Conservation (phyloP, 2,797 vertebrate genomes). For the Semotilus atromaculatus region DNA sequence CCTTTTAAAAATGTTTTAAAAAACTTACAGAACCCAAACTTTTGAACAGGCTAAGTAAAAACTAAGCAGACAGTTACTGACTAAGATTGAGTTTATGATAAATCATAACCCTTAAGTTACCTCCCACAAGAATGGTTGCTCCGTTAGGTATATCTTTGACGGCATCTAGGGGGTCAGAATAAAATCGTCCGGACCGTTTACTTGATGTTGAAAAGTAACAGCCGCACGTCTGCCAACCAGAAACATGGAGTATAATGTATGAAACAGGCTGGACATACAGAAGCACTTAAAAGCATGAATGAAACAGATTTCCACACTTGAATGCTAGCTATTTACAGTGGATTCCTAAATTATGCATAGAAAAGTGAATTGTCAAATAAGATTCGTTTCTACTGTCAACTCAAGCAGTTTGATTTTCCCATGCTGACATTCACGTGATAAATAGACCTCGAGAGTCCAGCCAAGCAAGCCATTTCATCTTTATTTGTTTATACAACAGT, state of each 20-base stretch:
- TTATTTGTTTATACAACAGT: conserved; percentile 25
- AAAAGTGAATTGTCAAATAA: not conserved
- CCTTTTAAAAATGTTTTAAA: not conserved
- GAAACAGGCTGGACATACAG: conserved; percentile 25
- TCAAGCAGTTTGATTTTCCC: not conserved
- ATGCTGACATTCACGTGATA: not conserved
- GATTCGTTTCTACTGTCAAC: not conserved
- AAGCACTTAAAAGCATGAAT: conserved; percentile 49
- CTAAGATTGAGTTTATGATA: not conserved
- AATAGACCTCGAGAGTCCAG: not conserved
- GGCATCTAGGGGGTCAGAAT: conserved; percentile 85
- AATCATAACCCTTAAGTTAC: conserved; percentile 72
- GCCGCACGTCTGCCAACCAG: conserved; percentile 74
- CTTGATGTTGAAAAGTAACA: conserved; percentile 87
- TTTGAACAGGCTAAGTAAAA: not conserved
- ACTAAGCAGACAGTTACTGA: not conserved
- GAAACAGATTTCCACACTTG: not conserved
- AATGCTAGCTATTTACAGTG: not conserved
- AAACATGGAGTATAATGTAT: not conserved
- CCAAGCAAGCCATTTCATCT: not conserved
- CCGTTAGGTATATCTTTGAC: conserved; percentile 92
- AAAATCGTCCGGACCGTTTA: conserved; percentile 81
- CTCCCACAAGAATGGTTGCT: conserved; percentile 91
- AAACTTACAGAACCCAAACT: not conserved
- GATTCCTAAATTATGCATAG: not conserved